A percentile compares a stretch with the other conserved stretches of the same genome.
Evolutionary conservation across 2,113 vertebrate genomes (phyloP).

Genomic region (Calyptommatus sinebrachiatus): DNA sequence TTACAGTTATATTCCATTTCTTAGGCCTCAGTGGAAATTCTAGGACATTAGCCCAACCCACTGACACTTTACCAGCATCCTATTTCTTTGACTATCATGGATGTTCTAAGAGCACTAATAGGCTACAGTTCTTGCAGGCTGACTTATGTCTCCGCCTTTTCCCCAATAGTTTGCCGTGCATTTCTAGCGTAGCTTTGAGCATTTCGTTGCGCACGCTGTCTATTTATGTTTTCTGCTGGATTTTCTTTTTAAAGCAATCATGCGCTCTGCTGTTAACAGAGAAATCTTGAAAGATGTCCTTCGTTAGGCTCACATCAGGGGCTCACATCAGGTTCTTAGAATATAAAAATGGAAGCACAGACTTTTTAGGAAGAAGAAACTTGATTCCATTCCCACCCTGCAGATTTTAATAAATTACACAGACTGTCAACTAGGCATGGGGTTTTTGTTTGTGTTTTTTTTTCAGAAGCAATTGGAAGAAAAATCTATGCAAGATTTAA

Average conservation of each 20-base stretch:
- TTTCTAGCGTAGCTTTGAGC: accelerated
- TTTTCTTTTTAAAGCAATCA: background rate
- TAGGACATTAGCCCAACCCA: too few species aligned
- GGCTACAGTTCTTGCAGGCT: background rate
- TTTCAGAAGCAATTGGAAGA: background rate
- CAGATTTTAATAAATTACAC: background rate
- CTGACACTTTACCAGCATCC: accelerated
- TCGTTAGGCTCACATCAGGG: background rate
- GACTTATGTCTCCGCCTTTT: background rate
- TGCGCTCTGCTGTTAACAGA: background rate
- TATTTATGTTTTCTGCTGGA: accelerated
- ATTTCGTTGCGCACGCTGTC: background rate
- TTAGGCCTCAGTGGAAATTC: too few species aligned
- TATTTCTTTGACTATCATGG: background rate
- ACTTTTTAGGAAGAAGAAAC: background rate
- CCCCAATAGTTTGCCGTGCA: accelerated
- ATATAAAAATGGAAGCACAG: background rate
- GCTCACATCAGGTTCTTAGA: accelerated
- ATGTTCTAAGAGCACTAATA: accelerated
- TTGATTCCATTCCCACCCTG: background rate
- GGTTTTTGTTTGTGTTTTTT: too few species aligned
- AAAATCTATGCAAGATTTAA: too few species aligned
- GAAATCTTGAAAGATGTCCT: background rate
- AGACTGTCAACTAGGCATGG: background rate
- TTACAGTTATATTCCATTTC: too few species aligned